phyloP scores from a whole-genome alignment of 2,113 vertebrate genomes.

The Calyptommatus sinebrachiatus region DNA sequence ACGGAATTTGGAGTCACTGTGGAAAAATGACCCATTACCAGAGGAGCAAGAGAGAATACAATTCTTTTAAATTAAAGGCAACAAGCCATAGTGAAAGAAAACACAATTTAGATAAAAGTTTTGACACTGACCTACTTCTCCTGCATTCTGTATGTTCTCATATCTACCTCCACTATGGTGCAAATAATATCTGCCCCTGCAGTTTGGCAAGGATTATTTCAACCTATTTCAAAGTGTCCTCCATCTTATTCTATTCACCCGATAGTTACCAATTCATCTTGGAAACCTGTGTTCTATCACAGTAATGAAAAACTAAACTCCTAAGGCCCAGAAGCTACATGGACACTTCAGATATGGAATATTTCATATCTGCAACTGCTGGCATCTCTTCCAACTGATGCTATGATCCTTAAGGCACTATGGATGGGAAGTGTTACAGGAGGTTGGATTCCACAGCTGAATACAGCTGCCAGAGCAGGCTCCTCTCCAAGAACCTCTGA shows the following conservation, averaged over 20 bases:
- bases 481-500: neutral
- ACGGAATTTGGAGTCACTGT: neutral
- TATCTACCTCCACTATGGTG: neutral
- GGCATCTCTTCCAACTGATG: no score
- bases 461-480: slow-evolving; percentile 54
- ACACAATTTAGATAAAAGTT: neutral
- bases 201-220: neutral
- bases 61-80: neutral
- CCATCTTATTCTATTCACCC: rapidly evolving
- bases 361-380: neutral
- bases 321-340: slow-evolving; percentile 51
- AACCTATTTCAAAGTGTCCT: neutral
- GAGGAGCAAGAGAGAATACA: neutral
- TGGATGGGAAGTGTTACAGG: slow-evolving; percentile 14
- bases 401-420: neutral
- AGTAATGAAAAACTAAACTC: slow-evolving; percentile 16
- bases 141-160: neutral
- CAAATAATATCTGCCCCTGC: neutral
- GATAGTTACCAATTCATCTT: neutral
- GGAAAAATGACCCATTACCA: neutral
- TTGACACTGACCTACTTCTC: neutral
- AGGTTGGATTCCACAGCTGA: slow-evolving; percentile 56
- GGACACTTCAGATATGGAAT: slow-evolving; percentile 12
- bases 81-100: no score
- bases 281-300: neutral